Conservation (phyloP, 1,140 invertebrate species). For the Grapholita molesta region DNA sequence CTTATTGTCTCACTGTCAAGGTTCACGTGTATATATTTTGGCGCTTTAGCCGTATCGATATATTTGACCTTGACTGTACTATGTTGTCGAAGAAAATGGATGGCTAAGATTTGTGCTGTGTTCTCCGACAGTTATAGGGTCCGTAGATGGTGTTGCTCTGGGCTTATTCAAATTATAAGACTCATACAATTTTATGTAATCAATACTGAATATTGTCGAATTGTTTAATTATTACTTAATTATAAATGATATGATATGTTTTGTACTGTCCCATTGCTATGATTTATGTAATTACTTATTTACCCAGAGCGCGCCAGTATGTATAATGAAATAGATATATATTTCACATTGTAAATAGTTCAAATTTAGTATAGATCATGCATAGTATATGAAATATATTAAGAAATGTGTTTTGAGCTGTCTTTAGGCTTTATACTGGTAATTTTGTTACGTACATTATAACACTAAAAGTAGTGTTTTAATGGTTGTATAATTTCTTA, state of each 20-base stretch:
- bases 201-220: background rate
- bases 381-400: constrained; percentile 9
- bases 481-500: background rate
- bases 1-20: no score
- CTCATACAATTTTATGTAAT: background rate
- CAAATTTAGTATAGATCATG: background rate
- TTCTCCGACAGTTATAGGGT: background rate
- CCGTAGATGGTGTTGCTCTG: background rate
- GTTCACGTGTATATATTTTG: no score
- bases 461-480: background rate
- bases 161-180: background rate
- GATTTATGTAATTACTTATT: background rate
- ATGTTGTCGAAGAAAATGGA: no score
- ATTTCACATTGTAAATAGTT: constrained; percentile 8
- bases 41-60: no score
- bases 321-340: background rate
- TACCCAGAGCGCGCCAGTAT: background rate
- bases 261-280: background rate
- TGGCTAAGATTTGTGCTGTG: no score
- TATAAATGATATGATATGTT: background rate
- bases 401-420: background rate
- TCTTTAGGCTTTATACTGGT: background rate
- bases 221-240: background rate
- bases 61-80: no score
- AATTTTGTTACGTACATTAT: background rate